Conservation (phyloP, 1,140 invertebrate species). For the Vollenhovia emeryi region DNA sequence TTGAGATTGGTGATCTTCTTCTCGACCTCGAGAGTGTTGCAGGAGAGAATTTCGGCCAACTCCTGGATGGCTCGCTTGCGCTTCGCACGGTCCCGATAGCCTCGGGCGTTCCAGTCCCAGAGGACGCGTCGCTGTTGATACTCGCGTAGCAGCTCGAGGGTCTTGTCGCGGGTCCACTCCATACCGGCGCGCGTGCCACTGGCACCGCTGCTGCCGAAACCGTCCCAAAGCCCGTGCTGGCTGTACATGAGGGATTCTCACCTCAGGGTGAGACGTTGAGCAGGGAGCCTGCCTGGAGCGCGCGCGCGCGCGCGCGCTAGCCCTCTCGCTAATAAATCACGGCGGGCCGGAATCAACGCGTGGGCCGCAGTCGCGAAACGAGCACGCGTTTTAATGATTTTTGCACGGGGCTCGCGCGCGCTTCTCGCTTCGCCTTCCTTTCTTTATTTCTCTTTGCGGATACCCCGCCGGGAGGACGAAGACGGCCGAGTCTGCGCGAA, state of each 20-base stretch:
- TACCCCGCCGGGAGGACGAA: slow-evolving; percentile 72
- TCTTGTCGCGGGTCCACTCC: slow-evolving; percentile 85
- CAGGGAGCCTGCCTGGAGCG: no score
- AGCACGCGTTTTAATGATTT: slow-evolving; percentile 79
- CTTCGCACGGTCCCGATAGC: slow-evolving; percentile 83
- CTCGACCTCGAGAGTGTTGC: slow-evolving; percentile 84
- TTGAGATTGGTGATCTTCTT: slow-evolving; percentile 85
- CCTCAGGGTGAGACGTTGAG: no score
- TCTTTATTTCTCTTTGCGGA: slow-evolving; percentile 73
- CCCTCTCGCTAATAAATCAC: slow-evolving; percentile 65
- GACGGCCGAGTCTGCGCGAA: slow-evolving; percentile 76
- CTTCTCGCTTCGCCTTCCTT: slow-evolving; percentile 72
- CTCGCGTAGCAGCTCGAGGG: slow-evolving; percentile 83
- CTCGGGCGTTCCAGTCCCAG: slow-evolving; percentile 84
- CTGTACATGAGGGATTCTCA: slow-evolving; percentile 60
- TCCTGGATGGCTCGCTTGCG: slow-evolving; percentile 84
- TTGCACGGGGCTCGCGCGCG: slow-evolving; percentile 69
- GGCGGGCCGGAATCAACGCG: slow-evolving; percentile 48
- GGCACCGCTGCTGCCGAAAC: slow-evolving; percentile 11
- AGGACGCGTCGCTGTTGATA: slow-evolving; percentile 84
- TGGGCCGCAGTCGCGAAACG: slow-evolving; percentile 66
- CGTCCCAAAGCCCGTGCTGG: slow-evolving; percentile 62
- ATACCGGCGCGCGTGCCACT: slow-evolving; percentile 80
- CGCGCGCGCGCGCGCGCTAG: not conserved
- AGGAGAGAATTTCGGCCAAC: slow-evolving; percentile 83